A percentile compares a stretch with the other conserved stretches of the same genome.
Evolutionary conservation across 2,113 vertebrate genomes (phyloP).

Genomic region (Origma solitaria): DNA sequence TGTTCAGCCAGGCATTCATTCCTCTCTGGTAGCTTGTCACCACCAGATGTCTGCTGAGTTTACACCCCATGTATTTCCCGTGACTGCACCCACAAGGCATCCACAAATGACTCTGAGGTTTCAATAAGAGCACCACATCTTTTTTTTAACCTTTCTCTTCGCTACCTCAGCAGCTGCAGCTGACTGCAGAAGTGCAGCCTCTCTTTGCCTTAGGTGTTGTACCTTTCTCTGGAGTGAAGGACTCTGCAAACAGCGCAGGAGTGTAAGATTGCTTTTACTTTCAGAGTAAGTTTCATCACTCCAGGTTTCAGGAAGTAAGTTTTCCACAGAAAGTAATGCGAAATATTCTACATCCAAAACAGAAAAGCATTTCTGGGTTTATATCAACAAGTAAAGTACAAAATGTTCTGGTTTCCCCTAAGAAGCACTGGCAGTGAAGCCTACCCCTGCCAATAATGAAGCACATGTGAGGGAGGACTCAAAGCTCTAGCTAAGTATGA

Average conservation of each 20-base stretch:
- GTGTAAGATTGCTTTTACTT: background rate
- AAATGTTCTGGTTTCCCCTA: background rate
- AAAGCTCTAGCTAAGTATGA: background rate
- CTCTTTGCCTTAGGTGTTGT: background rate
- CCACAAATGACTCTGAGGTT: slow-evolving; percentile 14
- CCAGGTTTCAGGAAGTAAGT: background rate
- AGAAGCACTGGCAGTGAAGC: background rate
- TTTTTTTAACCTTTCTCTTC: background rate
- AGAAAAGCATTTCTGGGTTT: background rate
- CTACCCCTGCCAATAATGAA: background rate
- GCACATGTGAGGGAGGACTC: background rate
- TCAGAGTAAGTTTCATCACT: background rate
- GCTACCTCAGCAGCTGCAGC: slow-evolving; percentile 4
- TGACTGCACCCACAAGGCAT: background rate
- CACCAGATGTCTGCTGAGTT: slow-evolving; percentile 36
- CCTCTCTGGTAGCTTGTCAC: slow-evolving; percentile 1
- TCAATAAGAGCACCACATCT: background rate
- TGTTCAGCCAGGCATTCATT: slow-evolving; percentile 17
- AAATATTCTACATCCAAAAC: background rate
- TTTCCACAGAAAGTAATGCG: background rate
- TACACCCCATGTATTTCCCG: background rate
- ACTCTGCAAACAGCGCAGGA: background rate
- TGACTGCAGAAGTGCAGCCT: background rate
- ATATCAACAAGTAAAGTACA: background rate
- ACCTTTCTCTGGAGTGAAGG: background rate